Percentiles rank a stretch among this genome's conserved stretches.
Evolutionary conservation across 2,113 vertebrate species (phyloP).

Genomic region (Neodon shergylaensis): DNA sequence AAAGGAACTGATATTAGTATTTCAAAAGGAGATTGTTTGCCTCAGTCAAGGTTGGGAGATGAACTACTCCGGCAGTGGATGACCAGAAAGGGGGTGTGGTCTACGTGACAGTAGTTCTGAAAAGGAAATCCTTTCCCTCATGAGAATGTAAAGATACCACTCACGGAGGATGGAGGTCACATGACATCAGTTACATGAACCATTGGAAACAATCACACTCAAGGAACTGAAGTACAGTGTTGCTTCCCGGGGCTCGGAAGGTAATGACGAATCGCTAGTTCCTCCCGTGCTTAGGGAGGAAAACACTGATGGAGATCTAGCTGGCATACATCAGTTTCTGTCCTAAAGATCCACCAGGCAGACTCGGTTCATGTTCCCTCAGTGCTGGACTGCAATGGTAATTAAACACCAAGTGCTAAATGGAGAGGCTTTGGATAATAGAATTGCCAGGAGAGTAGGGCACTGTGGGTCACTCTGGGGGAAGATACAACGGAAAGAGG

Average conservation of each 20-base stretch:
- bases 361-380: background rate
- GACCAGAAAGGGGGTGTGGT: background rate
- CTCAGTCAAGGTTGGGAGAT: background rate
- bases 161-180: background rate
- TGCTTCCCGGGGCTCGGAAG: background rate
- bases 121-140: background rate
- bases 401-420: background rate
- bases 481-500: background rate
- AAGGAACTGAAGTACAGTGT: background rate
- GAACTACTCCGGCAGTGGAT: background rate
- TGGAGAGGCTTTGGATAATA: no score
- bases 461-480: background rate
- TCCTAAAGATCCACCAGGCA: background rate
- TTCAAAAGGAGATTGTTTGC: background rate
- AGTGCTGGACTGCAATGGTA: background rate
- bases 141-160: background rate
- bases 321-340: accelerated
- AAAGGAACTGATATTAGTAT: background rate
- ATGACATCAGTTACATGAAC: background rate
- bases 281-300: background rate
- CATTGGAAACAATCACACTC: background rate
- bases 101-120: background rate
- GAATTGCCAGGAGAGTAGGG: background rate
- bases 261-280: background rate
- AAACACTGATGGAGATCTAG: background rate